Conservation (phyloP, 1,140 invertebrate species). For the Tribolium madens region DNA sequence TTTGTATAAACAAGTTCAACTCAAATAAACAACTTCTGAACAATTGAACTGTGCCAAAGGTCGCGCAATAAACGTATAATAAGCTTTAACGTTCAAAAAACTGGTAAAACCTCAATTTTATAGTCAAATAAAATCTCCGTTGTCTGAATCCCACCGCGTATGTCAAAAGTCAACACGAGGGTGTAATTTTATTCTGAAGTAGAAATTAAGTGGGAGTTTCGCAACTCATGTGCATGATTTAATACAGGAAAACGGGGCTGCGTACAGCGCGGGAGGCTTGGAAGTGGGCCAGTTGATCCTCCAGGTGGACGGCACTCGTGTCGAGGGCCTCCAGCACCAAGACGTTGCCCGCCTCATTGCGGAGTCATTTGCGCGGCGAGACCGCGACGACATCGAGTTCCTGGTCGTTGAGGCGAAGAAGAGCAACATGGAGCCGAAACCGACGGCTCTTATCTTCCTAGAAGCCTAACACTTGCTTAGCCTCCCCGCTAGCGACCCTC, state of each 20-base stretch:
- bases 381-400: constrained; percentile 90
- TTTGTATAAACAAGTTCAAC: neutral
- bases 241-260: constrained; percentile 90
- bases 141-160: too few relatives aligned
- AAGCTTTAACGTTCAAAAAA: neutral
- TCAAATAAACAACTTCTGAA: neutral
- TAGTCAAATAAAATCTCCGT: neutral
- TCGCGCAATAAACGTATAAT: neutral
- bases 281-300: constrained; percentile 94
- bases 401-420: constrained; percentile 91
- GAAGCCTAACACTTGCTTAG: constrained; percentile 88
- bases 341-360: constrained; percentile 90
- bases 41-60: neutral
- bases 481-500: constrained; percentile 81
- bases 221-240: neutral
- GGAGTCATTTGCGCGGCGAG: constrained; percentile 87
- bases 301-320: constrained; percentile 89
- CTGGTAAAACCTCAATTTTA: neutral
- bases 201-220: neutral
- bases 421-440: constrained; percentile 89
- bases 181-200: too few relatives aligned
- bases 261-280: constrained; percentile 89
- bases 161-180: too few relatives aligned
- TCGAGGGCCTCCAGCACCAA: constrained; percentile 82
- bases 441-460: constrained; percentile 87